Base-by-base conservation (phyloP, 92 coral and sea anemone genomes). In the Micromussa lordhowensis region DNA sequence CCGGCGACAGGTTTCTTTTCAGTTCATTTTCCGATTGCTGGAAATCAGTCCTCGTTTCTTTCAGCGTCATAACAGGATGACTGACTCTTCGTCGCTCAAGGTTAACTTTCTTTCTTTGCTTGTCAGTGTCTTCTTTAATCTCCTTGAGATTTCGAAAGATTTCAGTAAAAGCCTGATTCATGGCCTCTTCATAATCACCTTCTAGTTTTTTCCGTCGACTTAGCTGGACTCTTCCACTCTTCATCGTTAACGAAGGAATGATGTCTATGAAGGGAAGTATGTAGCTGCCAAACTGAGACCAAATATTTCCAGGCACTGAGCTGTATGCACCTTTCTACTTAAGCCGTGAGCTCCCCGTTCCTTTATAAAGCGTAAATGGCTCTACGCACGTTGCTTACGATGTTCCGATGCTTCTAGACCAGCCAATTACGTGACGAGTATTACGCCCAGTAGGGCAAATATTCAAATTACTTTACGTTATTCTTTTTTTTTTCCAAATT, bases 71-170 rank as follows among this genome's bases (percentile, higher is more conserved):
- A 32, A 73, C 55, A 0, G 82, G 88, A 44, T 34, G 76, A 3
- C 66, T 85, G 1, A 55, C 32, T 61, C 49, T 76, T 63, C 82
- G 61, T 53, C 35, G 29, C 35, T 44, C 48, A 30, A 63, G 26
- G 30, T 66, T 48, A 1, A 63, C 53, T 66, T 49, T 63, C 30
- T 38, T 31, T 40, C 88, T 74, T 18, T 51, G 53, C 81, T 48
- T 57, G 29, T 40, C 38, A 12, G 44, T 38, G 68, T 75, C 79
- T 34, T 84, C 58, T 75, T 84, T 79, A 59, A 84, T 84, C 79
- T 54, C 61, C 35, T 74, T 84, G 32, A 84, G 88, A 75, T 84
- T 84, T 31, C 36, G 72, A 75, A 74, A 84, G 34, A 84, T 84
- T 44, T 84, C 88, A 3, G 15, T 74, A 6, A 84, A 84, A 55